These are phyloP conservation scores for Stenichneumon culpator DNA, from an alignment of 2,888 invertebrate species.

Conservation along the genomic window DNA sequence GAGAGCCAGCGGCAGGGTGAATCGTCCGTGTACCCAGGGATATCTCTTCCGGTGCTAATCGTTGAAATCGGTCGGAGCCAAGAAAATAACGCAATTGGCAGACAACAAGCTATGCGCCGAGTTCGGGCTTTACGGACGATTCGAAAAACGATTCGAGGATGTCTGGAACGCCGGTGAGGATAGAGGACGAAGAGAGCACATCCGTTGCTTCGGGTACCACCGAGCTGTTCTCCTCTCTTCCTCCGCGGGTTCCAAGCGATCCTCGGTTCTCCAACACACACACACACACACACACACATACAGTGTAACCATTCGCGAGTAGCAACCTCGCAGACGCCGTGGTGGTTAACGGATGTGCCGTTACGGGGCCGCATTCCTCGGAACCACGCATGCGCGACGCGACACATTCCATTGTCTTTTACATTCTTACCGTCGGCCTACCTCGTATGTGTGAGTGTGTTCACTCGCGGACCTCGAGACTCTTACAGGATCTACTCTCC, in stretches of 20 bases:
- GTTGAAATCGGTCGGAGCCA: conserved; percentile 11
- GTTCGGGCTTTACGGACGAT: not conserved
- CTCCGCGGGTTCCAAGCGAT: conserved; percentile 14
- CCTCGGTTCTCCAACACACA: conserved; percentile 38
- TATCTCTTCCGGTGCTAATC: conserved; percentile 28
- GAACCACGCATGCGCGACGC: conserved; percentile 84
- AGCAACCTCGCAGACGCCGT: conserved; percentile 75
- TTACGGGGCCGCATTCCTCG: conserved; percentile 84
- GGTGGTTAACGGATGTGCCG: conserved; percentile 84
- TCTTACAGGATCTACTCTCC: conserved; percentile 21
- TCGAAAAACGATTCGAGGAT: conserved; percentile 1
- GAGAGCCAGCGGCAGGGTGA: conserved; percentile 7
- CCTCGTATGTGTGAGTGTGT: conserved; percentile 60
- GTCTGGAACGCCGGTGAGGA: conserved; percentile 11
- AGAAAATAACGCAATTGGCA: conserved; percentile 12
- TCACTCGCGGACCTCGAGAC: conserved; percentile 40
- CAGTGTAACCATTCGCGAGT: conserved; percentile 57
- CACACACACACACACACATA: conserved; percentile 26
- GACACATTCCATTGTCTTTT: conserved; percentile 84
- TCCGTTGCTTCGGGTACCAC: conserved; percentile 10
- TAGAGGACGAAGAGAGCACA: conserved; percentile 2
- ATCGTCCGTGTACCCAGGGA: not conserved
- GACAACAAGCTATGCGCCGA: not conserved
- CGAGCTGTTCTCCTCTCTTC: conserved; percentile 6
- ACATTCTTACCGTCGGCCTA: conserved; percentile 78